Base-by-base conservation (phyloP, 2,888 invertebrate genomes). In the Drosophila meridiana region DNA sequence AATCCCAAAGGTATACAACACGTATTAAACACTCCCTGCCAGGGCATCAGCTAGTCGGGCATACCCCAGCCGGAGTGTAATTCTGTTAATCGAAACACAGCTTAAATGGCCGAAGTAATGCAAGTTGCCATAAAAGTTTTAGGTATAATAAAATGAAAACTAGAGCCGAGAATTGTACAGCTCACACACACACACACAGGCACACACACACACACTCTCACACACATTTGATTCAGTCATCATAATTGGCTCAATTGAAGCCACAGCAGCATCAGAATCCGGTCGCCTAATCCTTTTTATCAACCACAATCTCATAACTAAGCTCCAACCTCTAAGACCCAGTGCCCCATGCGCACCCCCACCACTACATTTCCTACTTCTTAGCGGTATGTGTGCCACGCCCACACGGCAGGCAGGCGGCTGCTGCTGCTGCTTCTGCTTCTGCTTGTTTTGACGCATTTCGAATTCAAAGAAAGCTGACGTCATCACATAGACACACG, bases 211-310 rank as follows among this genome's bases (percentile, higher is more conserved):
- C 20, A 11, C 32, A 45, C 26, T 28, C n/a, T 42, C 40, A 26
- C 38, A n/a, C 50, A 38, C 53, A 43, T 60, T 64, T 34, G 56
- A 57, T 50, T 52, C 63, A 65, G 76, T 62, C 76, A 62, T 71
- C 81, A 80, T 78, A 80, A 78, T 80, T 80, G 78, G 73, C 73
- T 65, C 69, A 80, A 69, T 72, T 73, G 73, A 67, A 76, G 70
- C 59, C 74, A 57, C 58, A 62, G 47, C 34, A 26, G 48, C 71
- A 53, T 38, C 69, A 60, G 48, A 40, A 42, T 48, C 48, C 20
- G 42, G 3, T 32, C 56, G 48, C 48, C 52, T 72, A 76, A 76
- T 76, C 73, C 80, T 64, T 76, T 80, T 62, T 61, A 50, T 59
- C 80, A 61, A 50, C 80, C 79, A 69, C 74, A 77, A 77, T 69